A percentile compares a stretch with the other conserved stretches of the same genome.
phyloP scores from a whole-genome alignment of 2,113 vertebrate species.

The Daboia siamensis region DNA sequence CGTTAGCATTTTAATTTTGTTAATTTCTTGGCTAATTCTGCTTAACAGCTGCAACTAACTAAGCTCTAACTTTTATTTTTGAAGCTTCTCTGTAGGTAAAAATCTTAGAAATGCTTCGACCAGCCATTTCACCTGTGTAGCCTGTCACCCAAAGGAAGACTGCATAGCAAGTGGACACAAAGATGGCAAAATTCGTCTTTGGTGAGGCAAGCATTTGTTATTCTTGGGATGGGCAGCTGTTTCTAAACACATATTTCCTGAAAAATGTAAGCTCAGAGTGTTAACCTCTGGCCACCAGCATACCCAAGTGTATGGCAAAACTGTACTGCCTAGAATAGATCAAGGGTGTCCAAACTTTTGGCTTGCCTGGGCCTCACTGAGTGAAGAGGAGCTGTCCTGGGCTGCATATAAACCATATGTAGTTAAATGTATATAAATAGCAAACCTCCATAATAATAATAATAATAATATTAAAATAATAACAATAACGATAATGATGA shows the following conservation, averaged over 20 bases:
- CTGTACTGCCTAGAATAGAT: neutral
- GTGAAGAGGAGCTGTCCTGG: too few relatives aligned
- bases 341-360: too few relatives aligned
- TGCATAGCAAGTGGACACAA: constrained; percentile 91
- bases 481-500: too few relatives aligned
- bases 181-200: constrained; percentile 92
- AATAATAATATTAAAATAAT: too few relatives aligned
- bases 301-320: neutral
- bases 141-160: constrained; percentile 88
- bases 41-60: accelerated
- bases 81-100: constrained; percentile 79
- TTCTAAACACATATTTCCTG: neutral
- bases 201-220: constrained; percentile 66
- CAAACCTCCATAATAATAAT: too few relatives aligned
- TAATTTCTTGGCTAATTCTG: neutral
- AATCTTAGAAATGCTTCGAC: constrained; percentile 72
- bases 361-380: too few relatives aligned
- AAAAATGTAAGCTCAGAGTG: neutral
- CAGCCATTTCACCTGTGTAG: constrained; percentile 81
- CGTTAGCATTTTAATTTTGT: neutral
- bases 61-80: constrained; percentile 24
- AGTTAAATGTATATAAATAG: too few relatives aligned
- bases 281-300: neutral
- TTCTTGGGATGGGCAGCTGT: neutral
- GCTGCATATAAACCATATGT: too few relatives aligned